A percentile compares a stretch with the other conserved stretches of the same genome.
These are phyloP conservation scores for Pachycephala philippinensis DNA, from an alignment of 2,113 vertebrate species.

Conservation along the genomic window DNA sequence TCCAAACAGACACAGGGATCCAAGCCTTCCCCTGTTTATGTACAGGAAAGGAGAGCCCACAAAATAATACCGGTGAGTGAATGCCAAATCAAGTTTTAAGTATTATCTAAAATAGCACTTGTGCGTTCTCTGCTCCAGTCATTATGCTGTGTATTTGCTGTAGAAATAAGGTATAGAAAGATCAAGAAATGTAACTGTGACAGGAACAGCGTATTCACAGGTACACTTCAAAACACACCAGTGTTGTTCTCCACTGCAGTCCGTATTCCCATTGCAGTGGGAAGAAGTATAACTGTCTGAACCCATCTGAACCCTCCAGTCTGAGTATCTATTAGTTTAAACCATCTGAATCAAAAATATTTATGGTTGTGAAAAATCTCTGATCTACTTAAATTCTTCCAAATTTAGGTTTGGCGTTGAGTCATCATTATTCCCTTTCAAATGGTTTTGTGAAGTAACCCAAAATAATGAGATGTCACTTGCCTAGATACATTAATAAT, in stretches of 20 bases:
- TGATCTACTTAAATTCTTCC: not conserved
- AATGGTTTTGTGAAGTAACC: slow-evolving; percentile 56
- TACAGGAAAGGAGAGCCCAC: not conserved
- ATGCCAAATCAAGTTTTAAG: not conserved
- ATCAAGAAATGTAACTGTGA: not conserved
- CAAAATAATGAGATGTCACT: slow-evolving; percentile 61
- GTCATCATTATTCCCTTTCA: slow-evolving; percentile 44
- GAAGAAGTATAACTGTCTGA: not conserved
- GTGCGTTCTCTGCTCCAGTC: not conserved
- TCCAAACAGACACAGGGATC: not conserved
- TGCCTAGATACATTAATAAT: slow-evolving; percentile 50
- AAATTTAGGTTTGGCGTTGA: slow-evolving; percentile 28
- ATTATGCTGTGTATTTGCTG: not conserved
- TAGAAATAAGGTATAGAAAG: not conserved
- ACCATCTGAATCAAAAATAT: not conserved
- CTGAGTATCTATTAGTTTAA: not conserved
- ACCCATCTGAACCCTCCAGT: not conserved
- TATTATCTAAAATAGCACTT: not conserved
- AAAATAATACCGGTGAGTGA: not conserved
- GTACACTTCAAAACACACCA: not conserved
- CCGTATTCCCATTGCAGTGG: not conserved
- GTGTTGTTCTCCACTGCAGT: not conserved
- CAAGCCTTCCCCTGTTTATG: not conserved
- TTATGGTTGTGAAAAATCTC: not conserved
- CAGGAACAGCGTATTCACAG: rapidly evolving